Percentiles rank a stretch among this genome's conserved stretches.
Conservation (phyloP, 2,888 invertebrate species). For the Aspidapion aeneum region DNA sequence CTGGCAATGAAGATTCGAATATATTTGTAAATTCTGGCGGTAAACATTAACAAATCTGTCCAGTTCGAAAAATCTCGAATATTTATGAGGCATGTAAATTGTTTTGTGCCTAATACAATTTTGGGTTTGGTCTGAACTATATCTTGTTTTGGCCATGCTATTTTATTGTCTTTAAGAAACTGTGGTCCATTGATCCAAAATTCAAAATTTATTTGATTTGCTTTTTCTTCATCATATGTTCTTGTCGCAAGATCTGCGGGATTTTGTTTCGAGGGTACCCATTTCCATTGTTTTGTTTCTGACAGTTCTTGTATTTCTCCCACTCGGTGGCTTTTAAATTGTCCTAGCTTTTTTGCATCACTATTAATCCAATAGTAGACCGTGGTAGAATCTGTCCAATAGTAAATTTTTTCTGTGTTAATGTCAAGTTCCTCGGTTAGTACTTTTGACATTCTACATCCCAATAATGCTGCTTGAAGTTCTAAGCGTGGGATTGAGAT, state of each 20-base stretch:
- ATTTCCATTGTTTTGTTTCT: background rate
- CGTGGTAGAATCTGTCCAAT: conserved; percentile 34
- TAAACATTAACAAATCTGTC: too few relatives aligned
- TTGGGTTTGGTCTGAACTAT: background rate
- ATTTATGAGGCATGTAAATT: too few relatives aligned
- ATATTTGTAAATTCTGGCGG: too few relatives aligned
- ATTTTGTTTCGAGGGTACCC: background rate
- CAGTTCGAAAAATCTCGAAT: too few relatives aligned
- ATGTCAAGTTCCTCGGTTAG: conserved; percentile 21
- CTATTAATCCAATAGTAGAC: conserved; percentile 30
- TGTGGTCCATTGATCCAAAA: background rate
- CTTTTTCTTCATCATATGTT: background rate
- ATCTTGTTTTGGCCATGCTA: background rate
- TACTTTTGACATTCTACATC: conserved; percentile 14
- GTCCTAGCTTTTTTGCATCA: conserved; percentile 13
- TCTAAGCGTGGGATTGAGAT: conserved; percentile 31
- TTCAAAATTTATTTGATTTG: background rate
- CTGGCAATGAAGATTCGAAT: too few relatives aligned
- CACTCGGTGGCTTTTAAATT: background rate
- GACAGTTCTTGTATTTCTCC: background rate
- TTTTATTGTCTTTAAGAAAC: background rate
- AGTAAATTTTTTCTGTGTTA: conserved; percentile 16
- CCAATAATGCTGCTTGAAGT: conserved; percentile 21
- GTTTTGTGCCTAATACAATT: too few relatives aligned
- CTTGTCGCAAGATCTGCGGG: background rate